Percentiles rank a stretch among this genome's conserved stretches.
Evolutionary conservation across 2,113 vertebrate genomes (phyloP).

Genomic region (Malurus cyaneus): DNA sequence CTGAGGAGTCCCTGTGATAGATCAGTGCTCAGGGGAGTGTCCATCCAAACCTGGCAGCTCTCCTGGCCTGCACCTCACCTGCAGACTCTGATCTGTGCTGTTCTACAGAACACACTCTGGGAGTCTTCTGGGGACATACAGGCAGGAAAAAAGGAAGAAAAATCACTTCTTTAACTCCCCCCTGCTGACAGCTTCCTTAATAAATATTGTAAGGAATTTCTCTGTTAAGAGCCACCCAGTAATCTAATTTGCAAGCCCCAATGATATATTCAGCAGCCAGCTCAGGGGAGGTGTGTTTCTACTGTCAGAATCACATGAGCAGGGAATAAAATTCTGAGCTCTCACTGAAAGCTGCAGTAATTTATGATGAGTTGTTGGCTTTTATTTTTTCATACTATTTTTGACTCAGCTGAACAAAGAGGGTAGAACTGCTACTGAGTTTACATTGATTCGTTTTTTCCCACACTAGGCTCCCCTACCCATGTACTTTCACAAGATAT

Average conservation of each 20-base stretch:
- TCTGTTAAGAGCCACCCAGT: slow-evolving; percentile 15
- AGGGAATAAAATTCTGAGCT: slow-evolving; percentile 34
- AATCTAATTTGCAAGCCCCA: slow-evolving; percentile 33
- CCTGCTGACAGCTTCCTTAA: slow-evolving; percentile 41
- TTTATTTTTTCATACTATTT: slow-evolving; percentile 33
- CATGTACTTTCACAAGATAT: neutral
- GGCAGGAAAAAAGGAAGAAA: neutral
- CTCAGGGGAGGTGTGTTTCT: slow-evolving; percentile 35
- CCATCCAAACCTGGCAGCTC: neutral
- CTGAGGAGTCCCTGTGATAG: neutral
- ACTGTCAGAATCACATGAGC: slow-evolving; percentile 20
- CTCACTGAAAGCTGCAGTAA: slow-evolving; percentile 1
- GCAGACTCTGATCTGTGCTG: neutral
- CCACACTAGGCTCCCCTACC: neutral
- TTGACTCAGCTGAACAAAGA: neutral
- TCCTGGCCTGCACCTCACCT: neutral
- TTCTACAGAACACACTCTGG: neutral
- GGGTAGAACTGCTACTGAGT: neutral
- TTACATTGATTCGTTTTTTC: neutral
- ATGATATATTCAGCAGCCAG: slow-evolving; percentile 46
- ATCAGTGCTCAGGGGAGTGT: neutral
- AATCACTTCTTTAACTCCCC: neutral
- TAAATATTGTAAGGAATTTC: slow-evolving; percentile 43
- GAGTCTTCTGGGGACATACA: neutral
- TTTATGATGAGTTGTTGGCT: slow-evolving; percentile 20